A percentile compares a stretch with the other conserved stretches of the same genome.
Conservation (phyloP, 2,888 invertebrate genomes). For the Koerneria pararmatus region DNA sequence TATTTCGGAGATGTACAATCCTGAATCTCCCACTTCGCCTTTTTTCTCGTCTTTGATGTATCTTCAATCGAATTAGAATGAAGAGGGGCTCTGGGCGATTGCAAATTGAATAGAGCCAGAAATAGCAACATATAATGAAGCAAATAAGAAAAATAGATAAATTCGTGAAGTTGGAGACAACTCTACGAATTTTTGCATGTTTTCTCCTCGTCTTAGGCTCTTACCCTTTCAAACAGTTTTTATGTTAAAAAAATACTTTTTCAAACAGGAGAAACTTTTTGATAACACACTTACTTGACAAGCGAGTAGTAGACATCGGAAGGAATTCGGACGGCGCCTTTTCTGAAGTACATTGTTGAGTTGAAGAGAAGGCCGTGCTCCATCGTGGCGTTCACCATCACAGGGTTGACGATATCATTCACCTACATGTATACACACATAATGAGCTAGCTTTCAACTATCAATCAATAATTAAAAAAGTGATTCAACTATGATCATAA, state of each 20-base stretch:
- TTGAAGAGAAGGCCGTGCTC: conserved; percentile 56
- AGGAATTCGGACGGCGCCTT: conserved; percentile 54
- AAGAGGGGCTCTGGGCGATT: background rate
- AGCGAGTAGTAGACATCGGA: conserved; percentile 53
- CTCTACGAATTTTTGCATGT: background rate
- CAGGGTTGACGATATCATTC: conserved; percentile 26
- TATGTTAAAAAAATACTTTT: too few species aligned
- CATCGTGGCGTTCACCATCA: conserved; percentile 51
- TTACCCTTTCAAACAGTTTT: background rate
- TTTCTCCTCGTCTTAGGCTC: background rate
- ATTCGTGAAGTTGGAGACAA: background rate
- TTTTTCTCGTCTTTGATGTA: conserved; percentile 52
- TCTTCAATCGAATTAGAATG: conserved; percentile 19
- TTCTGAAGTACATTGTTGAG: conserved; percentile 57
- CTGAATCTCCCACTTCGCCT: conserved; percentile 56
- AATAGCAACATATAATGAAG: too few species aligned
- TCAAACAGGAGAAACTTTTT: too few species aligned
- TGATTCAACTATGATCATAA: too few species aligned
- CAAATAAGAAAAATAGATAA: too few species aligned
- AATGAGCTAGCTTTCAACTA: too few species aligned
- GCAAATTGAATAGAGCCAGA: background rate
- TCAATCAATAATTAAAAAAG: too few species aligned
- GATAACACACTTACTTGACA: conserved; percentile 32
- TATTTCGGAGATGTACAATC: conserved; percentile 52
- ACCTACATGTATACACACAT: background rate